phyloP scores from a whole-genome alignment of 2,797 vertebrate genomes.

The Urosaurus nigricauda region DNA sequence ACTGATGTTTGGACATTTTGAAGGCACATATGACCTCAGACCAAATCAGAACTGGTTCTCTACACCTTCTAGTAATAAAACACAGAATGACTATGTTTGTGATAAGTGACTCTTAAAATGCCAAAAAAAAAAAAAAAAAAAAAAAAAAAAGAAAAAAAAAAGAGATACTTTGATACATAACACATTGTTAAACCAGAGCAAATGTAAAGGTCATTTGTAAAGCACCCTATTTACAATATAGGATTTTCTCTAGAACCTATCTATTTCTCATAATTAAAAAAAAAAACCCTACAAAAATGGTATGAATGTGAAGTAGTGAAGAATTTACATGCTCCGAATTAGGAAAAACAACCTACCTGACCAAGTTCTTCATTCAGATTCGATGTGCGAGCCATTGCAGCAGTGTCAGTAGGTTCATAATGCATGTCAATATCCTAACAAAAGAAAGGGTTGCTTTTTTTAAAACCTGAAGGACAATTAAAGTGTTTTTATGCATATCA shows the following conservation, averaged over 20 bases:
- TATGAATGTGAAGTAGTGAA: neutral
- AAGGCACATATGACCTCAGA: neutral
- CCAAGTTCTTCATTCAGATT: constrained; percentile 98
- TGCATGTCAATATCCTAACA: constrained; percentile 95
- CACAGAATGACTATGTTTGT: neutral
- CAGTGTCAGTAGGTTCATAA: constrained; percentile 94
- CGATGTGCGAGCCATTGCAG: constrained; percentile 96
- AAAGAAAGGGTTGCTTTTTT: constrained; percentile 8
- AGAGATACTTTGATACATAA: neutral
- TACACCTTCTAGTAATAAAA: too few relatives aligned
- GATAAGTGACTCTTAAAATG: neutral
- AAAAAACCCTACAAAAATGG: constrained; percentile 11
- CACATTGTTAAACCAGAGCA: neutral
- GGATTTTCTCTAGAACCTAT: neutral
- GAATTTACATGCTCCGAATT: neutral
- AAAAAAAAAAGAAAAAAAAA: neutral
- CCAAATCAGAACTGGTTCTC: too few relatives aligned
- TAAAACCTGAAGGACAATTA: constrained; percentile 4
- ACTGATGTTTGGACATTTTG: neutral
- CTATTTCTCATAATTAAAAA: neutral
- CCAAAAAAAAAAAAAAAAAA: too few relatives aligned
- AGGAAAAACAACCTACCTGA: constrained; percentile 83
- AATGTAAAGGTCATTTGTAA: neutral
- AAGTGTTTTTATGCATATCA: neutral
- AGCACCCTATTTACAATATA: neutral